Conservation (phyloP, 2,113 vertebrate genomes). For the Barbus barbus region DNA sequence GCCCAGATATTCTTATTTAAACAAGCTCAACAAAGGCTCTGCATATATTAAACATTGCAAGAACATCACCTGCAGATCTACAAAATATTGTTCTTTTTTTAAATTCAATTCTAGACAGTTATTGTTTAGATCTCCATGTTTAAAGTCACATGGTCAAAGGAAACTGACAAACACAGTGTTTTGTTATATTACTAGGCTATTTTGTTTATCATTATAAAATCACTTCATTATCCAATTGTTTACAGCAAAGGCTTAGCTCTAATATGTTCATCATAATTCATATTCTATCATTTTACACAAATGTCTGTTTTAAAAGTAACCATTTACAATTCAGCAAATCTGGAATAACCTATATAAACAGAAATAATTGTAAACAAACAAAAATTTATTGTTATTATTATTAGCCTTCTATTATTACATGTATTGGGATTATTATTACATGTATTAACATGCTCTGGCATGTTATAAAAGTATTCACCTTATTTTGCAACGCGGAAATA, state of each 20-base stretch:
- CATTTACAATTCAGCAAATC: background rate
- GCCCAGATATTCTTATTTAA: background rate
- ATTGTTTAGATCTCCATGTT: background rate
- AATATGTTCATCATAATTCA: conserved; percentile 42
- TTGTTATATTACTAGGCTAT: background rate
- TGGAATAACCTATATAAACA: background rate
- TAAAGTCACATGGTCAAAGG: background rate
- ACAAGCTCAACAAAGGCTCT: background rate
- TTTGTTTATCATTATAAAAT: conserved; percentile 31
- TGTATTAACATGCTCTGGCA: too few relatives aligned
- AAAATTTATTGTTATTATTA: too few relatives aligned
- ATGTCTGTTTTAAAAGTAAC: background rate
- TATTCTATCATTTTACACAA: background rate
- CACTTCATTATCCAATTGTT: conserved; percentile 54
- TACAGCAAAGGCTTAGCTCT: conserved; percentile 50
- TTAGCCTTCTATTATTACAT: background rate
- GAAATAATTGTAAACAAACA: background rate
- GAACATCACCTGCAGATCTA: background rate
- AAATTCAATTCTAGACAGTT: background rate
- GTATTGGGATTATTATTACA: too few relatives aligned
- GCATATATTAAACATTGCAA: background rate
- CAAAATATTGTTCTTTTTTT: background rate
- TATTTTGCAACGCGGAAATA: too few relatives aligned
- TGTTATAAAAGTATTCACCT: too few relatives aligned
- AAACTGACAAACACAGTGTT: background rate